A percentile compares a stretch with the other conserved stretches of the same genome.
These are phyloP conservation scores for Machimus rusticus DNA, from an alignment of 2,888 invertebrate species.

Conservation along the genomic window DNA sequence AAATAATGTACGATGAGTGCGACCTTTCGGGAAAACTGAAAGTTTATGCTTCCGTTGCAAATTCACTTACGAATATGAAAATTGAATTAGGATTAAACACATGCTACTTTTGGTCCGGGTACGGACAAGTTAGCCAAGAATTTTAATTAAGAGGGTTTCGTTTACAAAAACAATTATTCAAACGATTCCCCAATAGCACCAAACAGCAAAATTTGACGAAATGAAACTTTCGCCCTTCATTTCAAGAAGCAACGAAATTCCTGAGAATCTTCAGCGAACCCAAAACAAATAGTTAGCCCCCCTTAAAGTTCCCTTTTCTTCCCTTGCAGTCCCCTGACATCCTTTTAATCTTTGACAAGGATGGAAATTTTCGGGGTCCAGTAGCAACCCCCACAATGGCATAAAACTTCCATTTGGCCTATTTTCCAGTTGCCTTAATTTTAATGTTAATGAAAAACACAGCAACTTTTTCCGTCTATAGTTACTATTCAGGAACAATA, in stretches of 20 bases:
- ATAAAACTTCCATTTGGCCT: neutral
- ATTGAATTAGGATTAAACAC: neutral
- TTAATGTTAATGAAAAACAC: neutral
- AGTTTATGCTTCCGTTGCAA: neutral
- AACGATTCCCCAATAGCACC: neutral
- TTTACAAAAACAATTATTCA: neutral
- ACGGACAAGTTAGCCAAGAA: neutral
- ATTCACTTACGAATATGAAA: neutral
- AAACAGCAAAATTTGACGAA: neutral
- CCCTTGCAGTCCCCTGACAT: neutral
- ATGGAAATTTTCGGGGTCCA: neutral
- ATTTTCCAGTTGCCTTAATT: neutral
- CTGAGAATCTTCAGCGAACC: neutral
- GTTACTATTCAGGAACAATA: neutral
- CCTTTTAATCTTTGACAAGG: neutral
- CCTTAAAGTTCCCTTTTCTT: neutral
- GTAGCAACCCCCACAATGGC: neutral
- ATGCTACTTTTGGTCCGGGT: neutral
- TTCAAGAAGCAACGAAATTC: neutral
- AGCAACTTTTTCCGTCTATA: neutral
- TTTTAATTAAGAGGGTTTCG: neutral
- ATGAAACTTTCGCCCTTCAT: neutral
- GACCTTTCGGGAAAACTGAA: neutral
- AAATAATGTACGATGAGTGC: neutral
- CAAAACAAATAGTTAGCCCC: neutral